phyloP scores from a whole-genome alignment of 2,113 vertebrate genomes.

The Scortum barcoo region DNA sequence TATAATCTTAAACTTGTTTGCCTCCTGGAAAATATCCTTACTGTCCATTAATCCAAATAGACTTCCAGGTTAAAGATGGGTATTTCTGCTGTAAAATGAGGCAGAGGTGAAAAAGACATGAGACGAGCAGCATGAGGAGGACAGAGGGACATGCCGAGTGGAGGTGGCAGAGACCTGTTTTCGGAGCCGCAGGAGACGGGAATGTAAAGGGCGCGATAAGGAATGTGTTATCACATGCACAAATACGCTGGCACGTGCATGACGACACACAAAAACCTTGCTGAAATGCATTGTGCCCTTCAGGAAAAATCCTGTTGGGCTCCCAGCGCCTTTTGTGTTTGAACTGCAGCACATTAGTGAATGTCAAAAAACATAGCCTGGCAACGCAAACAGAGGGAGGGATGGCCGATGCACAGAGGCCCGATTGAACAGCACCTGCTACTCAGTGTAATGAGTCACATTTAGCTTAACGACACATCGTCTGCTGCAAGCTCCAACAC shows the following conservation, averaged over 20 bases:
- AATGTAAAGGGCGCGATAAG: constrained; percentile 40
- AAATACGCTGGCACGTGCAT: constrained; percentile 33
- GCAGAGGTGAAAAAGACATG: background rate
- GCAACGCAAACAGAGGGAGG: constrained; percentile 14
- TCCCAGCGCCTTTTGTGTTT: constrained; percentile 42
- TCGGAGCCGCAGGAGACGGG: constrained; percentile 43
- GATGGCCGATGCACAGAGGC: constrained; percentile 13
- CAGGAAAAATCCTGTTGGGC: background rate
- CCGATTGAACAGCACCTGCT: constrained; percentile 53
- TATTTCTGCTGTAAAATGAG: constrained; percentile 2
- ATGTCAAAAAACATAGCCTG: constrained; percentile 46
- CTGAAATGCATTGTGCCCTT: constrained; percentile 15
- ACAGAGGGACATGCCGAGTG: constrained; percentile 6
- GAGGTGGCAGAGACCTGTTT: constrained; percentile 47
- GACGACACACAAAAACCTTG: constrained; percentile 27
- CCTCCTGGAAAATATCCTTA: background rate
- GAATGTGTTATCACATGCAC: constrained; percentile 46
- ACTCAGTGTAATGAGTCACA: constrained; percentile 55
- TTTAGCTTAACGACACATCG: constrained; percentile 39
- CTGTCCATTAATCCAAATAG: background rate
- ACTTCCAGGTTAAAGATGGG: background rate
- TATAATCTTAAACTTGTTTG: background rate
- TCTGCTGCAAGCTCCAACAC: constrained; percentile 40
- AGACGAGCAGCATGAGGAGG: constrained; percentile 1
- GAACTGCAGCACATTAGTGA: constrained; percentile 38